Evolutionary conservation across 2,797 vertebrate genomes (phyloP).

Genomic region (Sparidentex hasta): DNA sequence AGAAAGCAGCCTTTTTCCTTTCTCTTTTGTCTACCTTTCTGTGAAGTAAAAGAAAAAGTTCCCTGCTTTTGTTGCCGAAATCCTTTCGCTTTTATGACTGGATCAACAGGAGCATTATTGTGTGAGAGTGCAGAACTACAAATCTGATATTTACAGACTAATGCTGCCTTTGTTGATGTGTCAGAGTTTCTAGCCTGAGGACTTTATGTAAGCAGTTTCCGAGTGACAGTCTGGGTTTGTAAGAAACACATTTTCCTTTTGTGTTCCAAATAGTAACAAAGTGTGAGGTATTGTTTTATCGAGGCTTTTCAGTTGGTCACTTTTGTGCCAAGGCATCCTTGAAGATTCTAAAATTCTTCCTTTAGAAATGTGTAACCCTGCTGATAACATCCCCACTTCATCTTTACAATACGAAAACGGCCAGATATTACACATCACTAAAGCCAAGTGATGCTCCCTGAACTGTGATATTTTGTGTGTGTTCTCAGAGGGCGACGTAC

Average conservation of each 20-base stretch:
- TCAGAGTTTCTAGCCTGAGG: conserved; percentile 15
- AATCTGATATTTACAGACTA: conserved; percentile 17
- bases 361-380: neutral
- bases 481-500: conserved; percentile 10
- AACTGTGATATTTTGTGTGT: conserved; percentile 16
- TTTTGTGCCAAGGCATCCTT: neutral
- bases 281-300: neutral
- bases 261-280: conserved; percentile 4
- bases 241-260: conserved; percentile 8
- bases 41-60: neutral
- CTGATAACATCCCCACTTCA: neutral
- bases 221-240: conserved; percentile 3
- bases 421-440: neutral
- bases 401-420: neutral
- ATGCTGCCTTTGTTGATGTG: conserved; percentile 20
- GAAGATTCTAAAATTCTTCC: neutral
- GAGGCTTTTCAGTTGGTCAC: neutral
- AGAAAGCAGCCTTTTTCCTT: neutral
- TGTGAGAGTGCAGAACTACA: conserved; percentile 11
- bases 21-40: neutral
- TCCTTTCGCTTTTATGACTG: neutral
- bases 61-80: conserved; percentile 7
- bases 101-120: conserved; percentile 5
- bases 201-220: conserved; percentile 10
- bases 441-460: conserved; percentile 16